phyloP scores from a whole-genome alignment of 2,888 invertebrate genomes.

The Tolmerus cingulatus region DNA sequence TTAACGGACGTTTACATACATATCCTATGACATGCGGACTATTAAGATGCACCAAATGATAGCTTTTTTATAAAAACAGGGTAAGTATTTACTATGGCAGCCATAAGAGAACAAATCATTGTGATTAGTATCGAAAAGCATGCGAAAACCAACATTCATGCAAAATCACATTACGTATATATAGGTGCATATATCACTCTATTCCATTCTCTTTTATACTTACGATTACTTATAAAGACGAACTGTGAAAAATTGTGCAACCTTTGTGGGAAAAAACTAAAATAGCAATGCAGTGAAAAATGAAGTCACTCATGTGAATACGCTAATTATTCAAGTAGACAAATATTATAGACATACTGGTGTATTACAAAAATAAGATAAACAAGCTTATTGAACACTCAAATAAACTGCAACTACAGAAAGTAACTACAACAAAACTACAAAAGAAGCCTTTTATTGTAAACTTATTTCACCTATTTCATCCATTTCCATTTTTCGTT shows the following conservation, averaged over 20 bases:
- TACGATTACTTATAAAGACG: not conserved
- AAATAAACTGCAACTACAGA: not conserved
- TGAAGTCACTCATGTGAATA: not conserved
- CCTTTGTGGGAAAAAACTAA: not conserved
- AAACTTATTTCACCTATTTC: conserved; percentile 33
- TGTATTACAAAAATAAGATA: not conserved
- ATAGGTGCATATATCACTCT: not conserved
- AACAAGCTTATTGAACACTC: not conserved
- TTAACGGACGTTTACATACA: no score
- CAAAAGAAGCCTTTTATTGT: conserved; percentile 8
- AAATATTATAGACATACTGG: not conserved
- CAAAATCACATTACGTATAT: not conserved
- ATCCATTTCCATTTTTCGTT: conserved; percentile 17
- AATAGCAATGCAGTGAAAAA: not conserved
- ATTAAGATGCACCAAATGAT: no score
- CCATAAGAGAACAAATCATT: not conserved
- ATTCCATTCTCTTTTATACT: not conserved
- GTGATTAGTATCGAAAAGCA: not conserved
- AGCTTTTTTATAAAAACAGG: no score
- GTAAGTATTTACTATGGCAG: no score
- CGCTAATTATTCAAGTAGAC: not conserved
- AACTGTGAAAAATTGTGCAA: not conserved
- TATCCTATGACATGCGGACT: no score
- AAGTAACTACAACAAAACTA: not conserved
- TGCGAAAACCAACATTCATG: not conserved